A percentile compares a stretch with the other conserved stretches of the same genome.
phyloP scores from a whole-genome alignment of 2,888 invertebrate species.

The Oscheius onirici region DNA sequence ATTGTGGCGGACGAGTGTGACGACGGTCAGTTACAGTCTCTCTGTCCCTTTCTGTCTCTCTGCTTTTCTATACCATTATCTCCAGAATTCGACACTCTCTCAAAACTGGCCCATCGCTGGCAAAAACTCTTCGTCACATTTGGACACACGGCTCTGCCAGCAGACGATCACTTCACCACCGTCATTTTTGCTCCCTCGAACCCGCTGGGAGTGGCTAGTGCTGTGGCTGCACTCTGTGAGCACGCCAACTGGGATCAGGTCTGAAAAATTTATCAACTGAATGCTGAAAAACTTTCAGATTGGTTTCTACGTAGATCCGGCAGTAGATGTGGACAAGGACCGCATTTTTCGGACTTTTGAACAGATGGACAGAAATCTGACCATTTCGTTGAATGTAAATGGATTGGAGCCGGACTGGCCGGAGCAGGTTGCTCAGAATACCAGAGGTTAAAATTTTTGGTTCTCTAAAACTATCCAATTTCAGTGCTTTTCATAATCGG shows the following conservation, averaged over 20 bases:
- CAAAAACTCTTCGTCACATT: constrained; percentile 37
- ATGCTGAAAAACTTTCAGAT: not conserved
- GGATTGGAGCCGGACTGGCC: constrained; percentile 1
- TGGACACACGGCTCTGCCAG: constrained; percentile 3
- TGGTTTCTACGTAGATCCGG: not conserved
- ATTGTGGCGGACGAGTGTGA: constrained; percentile 51
- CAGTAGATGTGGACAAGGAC: not conserved
- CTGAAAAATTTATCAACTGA: not conserved
- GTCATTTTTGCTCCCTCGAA: constrained; percentile 18
- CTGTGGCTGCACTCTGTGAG: not conserved
- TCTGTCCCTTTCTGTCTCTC: not conserved
- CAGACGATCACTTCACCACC: not conserved
- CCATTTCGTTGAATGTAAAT: not conserved
- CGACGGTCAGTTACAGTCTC: constrained; percentile 34
- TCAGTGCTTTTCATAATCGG: constrained; percentile 18
- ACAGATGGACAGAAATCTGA: constrained; percentile 1
- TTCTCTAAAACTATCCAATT: not conserved
- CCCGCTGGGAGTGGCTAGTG: constrained; percentile 3
- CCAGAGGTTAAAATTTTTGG: not conserved
- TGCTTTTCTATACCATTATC: not conserved
- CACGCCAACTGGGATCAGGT: constrained; percentile 18
- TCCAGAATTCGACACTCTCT: constrained; percentile 44
- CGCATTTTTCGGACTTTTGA: not conserved
- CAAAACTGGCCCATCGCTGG: constrained; percentile 45
- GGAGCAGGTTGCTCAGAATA: not conserved